Evolutionary conservation across 2,113 vertebrate genomes (phyloP), one percentile per base, ranked within the genome.

Genomic region (Tychaedon coryphoeus): DNA sequence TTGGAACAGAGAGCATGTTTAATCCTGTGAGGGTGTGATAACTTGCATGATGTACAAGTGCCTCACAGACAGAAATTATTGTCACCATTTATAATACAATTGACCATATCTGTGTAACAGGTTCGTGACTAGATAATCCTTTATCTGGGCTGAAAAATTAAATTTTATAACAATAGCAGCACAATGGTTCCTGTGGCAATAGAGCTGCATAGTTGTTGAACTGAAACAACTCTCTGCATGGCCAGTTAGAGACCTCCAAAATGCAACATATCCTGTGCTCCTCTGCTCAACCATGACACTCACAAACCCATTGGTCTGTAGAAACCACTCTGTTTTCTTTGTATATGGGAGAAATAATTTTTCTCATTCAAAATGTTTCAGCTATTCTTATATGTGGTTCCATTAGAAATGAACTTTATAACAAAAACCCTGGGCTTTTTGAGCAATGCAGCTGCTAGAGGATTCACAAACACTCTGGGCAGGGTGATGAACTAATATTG

Each of bases 31-130:
- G 54, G 92, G 18, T 53, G 42, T 2, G 56, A 36, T 33, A 86
- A 47, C n/a, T 96, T 71, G 25, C 45, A 56, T 69, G 74, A 92
- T 75, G 34, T 69, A 81, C 48, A 92, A 85, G 70, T 56, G 42
- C 36, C 70, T 76, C 77, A 82, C 53, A 65, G 92, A 64, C 62
- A 92, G 61, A 82, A 91, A 87, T 91, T 92, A 90, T 67, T 69
- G 45, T 60, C 66, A 47, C 34, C 34, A 76, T 95, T 95, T 89
- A 62, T 89, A 90, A 95, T 87, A 94, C n/a, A 89, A 93, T 95
- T 93, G 42, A 77, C 76, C 12, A 15, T 69, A 61, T 93, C 36
- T 69, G 34, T 87, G 50, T 62, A 75, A 88, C 26, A 82, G 48
- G 33, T 75, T 92, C 74, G 51, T 91, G 85, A 45, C 77, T 85